A percentile compares a stretch with the other conserved stretches of the same genome.
Evolutionary conservation across 2,113 vertebrate genomes (phyloP).

Genomic region (Xerus inauris): DNA sequence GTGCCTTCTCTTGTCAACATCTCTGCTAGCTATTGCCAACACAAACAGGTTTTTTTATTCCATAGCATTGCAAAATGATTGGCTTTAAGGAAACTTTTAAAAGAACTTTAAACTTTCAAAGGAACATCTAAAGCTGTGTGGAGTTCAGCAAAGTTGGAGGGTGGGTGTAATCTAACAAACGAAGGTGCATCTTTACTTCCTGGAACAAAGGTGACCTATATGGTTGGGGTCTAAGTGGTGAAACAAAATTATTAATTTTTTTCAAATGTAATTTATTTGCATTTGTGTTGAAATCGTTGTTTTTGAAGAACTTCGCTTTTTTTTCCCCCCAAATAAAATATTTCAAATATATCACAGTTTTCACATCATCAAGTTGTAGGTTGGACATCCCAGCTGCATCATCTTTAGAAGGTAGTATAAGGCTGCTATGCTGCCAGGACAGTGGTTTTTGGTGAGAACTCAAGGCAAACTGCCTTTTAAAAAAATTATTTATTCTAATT

Average conservation of each 20-base stretch:
- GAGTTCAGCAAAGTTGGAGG: conserved; percentile 91
- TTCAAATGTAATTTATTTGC: conserved; percentile 97
- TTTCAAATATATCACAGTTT: too few species aligned
- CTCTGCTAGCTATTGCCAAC: conserved; percentile 93
- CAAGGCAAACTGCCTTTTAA: too few species aligned
- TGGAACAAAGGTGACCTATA: conserved; percentile 96
- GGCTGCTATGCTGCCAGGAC: too few species aligned
- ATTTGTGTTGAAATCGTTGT: conserved; percentile 85
- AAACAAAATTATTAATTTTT: conserved; percentile 89
- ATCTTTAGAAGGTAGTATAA: too few species aligned
- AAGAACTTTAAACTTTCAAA: too few species aligned
- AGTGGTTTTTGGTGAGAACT: too few species aligned
- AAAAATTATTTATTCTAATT: too few species aligned
- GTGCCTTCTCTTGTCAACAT: conserved; percentile 95
- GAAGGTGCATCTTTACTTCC: conserved; percentile 94
- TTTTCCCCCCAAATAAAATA: too few species aligned
- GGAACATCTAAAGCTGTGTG: conserved; percentile 81
- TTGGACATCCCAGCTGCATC: too few species aligned
- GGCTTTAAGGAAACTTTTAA: conserved; percentile 95
- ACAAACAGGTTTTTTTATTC: conserved; percentile 95
- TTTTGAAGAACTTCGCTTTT: too few species aligned
- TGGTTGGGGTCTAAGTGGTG: conserved; percentile 92
- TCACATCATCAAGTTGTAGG: too few species aligned
- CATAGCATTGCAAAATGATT: conserved; percentile 93
- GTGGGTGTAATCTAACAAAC: conserved; percentile 95